These are phyloP conservation scores for Lampropteryx suffumata DNA, from an alignment of 2,888 invertebrate species.

Conservation along the genomic window DNA sequence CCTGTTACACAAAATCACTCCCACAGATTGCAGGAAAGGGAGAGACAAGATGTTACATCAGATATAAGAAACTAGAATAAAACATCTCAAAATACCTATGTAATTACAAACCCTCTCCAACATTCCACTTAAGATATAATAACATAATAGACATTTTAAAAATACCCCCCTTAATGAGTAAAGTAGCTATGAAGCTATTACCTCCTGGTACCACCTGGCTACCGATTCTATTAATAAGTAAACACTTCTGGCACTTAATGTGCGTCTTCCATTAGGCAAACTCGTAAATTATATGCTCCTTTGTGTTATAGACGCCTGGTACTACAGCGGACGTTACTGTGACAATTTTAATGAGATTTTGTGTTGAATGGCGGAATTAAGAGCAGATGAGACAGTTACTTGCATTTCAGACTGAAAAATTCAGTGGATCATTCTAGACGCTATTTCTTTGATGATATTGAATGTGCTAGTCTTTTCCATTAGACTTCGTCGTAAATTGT, in stretches of 20 bases:
- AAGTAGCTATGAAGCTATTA: conserved; percentile 65
- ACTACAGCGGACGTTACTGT: conserved; percentile 36
- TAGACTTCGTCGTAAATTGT: conserved; percentile 3
- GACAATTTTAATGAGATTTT: conserved; percentile 44
- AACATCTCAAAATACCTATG: conserved; percentile 14
- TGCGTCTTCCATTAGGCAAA: conserved; percentile 73
- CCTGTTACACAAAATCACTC: too few relatives aligned
- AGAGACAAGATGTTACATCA: too few relatives aligned
- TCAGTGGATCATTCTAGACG: conserved; percentile 1
- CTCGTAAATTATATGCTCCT: conserved; percentile 76
- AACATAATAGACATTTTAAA: conserved; percentile 42
- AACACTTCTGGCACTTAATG: conserved; percentile 74
- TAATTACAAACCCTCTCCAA: conserved; percentile 22
- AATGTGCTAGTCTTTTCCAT: conserved; percentile 2
- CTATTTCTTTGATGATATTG: neutral
- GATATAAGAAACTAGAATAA: neutral
- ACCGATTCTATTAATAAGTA: conserved; percentile 76
- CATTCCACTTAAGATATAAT: conserved; percentile 30
- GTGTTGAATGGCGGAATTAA: conserved; percentile 26
- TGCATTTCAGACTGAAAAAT: conserved; percentile 3
- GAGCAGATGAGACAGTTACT: conserved; percentile 10
- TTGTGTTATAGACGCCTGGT: conserved; percentile 60
- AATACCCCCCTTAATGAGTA: conserved; percentile 57
- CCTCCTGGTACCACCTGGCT: conserved; percentile 69
- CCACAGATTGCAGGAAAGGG: too few relatives aligned